Percentiles rank a stretch among this genome's conserved stretches.
Conservation (phyloP, 2,113 vertebrate genomes). For the Pseudorectes ferrugineus region DNA sequence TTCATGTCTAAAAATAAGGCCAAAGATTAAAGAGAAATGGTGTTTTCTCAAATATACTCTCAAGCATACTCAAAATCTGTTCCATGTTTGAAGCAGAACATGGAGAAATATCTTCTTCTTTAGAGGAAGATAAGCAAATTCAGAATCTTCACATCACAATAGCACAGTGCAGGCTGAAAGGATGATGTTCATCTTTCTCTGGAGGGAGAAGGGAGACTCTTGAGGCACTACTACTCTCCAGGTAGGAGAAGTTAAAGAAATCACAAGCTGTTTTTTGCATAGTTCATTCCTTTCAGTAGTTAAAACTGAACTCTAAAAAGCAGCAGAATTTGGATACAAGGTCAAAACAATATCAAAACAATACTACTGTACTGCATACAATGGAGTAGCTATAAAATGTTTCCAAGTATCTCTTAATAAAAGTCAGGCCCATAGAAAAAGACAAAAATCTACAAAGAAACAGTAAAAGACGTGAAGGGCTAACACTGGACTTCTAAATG, state of each 20-base stretch:
- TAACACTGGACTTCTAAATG: neutral
- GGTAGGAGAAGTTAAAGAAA: neutral
- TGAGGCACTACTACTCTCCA: neutral
- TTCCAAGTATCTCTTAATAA: neutral
- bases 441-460: neutral
- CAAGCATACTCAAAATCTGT: neutral
- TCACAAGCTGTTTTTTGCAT: neutral
- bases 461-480: neutral
- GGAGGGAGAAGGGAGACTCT: neutral
- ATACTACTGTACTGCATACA: neutral
- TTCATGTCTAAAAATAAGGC: neutral
- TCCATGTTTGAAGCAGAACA: neutral
- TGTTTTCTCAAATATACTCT: neutral
- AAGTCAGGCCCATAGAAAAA: neutral
- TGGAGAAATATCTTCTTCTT: neutral
- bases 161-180: neutral
- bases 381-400: neutral
- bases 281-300: neutral
- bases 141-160: neutral
- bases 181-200: neutral
- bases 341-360: neutral
- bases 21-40: neutral
- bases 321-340: neutral
- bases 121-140: neutral
- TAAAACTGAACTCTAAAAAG: neutral